Conservation (phyloP, 1,140 invertebrate species). For the Samia ricini region DNA sequence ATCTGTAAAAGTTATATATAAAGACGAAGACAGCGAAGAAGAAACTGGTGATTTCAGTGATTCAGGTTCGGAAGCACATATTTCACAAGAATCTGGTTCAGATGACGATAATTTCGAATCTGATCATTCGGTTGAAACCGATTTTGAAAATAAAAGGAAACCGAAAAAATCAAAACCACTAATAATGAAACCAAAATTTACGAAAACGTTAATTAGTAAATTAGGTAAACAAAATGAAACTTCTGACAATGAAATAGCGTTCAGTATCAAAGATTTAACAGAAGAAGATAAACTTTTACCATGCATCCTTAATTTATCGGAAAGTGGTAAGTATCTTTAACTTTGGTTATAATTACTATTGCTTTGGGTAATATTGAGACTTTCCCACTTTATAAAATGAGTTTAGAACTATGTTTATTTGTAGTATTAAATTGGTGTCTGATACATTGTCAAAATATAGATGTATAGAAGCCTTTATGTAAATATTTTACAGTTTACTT, state of each 20-base stretch:
- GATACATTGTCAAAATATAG: no score
- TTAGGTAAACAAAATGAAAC: constrained; percentile 46
- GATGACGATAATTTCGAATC: constrained; percentile 39
- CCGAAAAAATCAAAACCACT: constrained; percentile 20
- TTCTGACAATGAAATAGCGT: constrained; percentile 24
- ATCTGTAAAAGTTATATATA: constrained; percentile 62
- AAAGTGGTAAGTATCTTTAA: constrained; percentile 64
- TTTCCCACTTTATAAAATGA: not conserved
- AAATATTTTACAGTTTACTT: no score
- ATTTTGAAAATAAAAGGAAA: constrained; percentile 37
- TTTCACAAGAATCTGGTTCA: constrained; percentile 54
- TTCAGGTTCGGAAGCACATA: constrained; percentile 72
- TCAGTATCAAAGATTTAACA: constrained; percentile 69
- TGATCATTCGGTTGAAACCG: constrained; percentile 44
- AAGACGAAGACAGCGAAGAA: constrained; percentile 61
- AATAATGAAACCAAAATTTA: constrained; percentile 40
- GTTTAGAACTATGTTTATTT: not conserved
- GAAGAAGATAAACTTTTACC: constrained; percentile 72
- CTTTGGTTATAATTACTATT: no score
- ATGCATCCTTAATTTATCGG: constrained; percentile 68
- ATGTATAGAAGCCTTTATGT: no score
- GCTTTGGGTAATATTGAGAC: not conserved
- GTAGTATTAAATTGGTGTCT: no score
- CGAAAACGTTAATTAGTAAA: constrained; percentile 50
- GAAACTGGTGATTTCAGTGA: constrained; percentile 67